Conservation (phyloP, 2,888 invertebrate genomes). For the Athripsodes cinereus region DNA sequence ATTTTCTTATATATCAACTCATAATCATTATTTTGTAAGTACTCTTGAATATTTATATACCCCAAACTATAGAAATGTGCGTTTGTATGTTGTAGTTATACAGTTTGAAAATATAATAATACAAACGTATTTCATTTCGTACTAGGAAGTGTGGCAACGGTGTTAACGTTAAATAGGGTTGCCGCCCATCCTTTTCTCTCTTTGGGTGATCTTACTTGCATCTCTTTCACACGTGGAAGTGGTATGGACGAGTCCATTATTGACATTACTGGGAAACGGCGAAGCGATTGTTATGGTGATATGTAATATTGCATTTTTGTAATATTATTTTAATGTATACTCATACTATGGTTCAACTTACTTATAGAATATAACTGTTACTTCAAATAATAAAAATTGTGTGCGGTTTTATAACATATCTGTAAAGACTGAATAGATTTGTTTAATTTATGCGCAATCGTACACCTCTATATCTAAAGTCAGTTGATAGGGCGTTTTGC, state of each 20-base stretch:
- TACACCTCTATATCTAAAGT: not conserved
- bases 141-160: conserved; percentile 18
- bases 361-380: too few species aligned
- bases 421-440: too few species aligned
- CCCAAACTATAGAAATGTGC: not conserved
- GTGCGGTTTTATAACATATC: too few species aligned
- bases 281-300: not conserved
- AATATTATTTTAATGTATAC: conserved; percentile 5
- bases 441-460: not conserved
- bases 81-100: not conserved
- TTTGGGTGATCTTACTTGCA: conserved; percentile 31
- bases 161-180: conserved; percentile 21
- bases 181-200: conserved; percentile 43
- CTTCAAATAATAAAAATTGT: too few species aligned
- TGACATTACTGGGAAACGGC: conserved; percentile 15
- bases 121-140: conserved; percentile 7
- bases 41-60: not conserved
- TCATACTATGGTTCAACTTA: too few species aligned
- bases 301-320: conserved; percentile 3
- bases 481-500: too few species aligned
- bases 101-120: not conserved
- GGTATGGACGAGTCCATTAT: conserved; percentile 49
- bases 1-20: too few species aligned
- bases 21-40: not conserved
- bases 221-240: conserved; percentile 34